A percentile compares a stretch with the other conserved stretches of the same genome.
phyloP scores from a whole-genome alignment of 1,140 invertebrate genomes.

The Epicauta chinensis region DNA sequence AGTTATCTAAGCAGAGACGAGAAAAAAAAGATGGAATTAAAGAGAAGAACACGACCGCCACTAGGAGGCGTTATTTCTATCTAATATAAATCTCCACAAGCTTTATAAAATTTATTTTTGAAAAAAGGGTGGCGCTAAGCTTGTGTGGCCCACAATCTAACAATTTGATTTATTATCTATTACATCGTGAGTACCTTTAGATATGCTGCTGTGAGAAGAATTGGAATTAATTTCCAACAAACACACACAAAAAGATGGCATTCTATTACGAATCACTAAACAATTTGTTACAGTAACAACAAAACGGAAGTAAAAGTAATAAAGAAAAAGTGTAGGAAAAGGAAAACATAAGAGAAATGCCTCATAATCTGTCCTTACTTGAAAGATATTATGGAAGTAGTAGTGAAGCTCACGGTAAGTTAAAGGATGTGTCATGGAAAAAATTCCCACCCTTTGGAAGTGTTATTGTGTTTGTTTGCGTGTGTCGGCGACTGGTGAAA shows the following conservation, averaged over 20 bases:
- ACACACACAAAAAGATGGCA: no score
- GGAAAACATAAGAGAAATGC: conserved; percentile 16
- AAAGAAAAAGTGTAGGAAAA: background rate
- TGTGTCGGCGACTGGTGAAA: conserved; percentile 18
- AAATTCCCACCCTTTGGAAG: conserved; percentile 24
- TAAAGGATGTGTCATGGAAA: conserved; percentile 17
- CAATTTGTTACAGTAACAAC: background rate
- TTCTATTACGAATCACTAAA: background rate
- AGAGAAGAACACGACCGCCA: no score
- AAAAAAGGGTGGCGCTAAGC: background rate
- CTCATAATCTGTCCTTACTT: conserved; percentile 18
- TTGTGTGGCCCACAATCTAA: conserved; percentile 8
- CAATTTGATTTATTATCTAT: conserved; percentile 15
- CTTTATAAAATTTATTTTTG: no score
- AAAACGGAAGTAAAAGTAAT: background rate
- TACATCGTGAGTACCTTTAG: conserved; percentile 3
- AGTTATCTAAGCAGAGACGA: no score
- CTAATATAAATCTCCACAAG: no score
- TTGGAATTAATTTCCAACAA: no score
- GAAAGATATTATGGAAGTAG: conserved; percentile 18
- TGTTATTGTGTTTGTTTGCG: conserved; percentile 13
- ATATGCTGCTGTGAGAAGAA: conserved; percentile 9
- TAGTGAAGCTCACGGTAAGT: no score
- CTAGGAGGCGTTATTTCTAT: no score
- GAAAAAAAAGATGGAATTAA: no score